Evolutionary conservation across 2,797 vertebrate genomes (phyloP).

Genomic region (Channa striata): DNA sequence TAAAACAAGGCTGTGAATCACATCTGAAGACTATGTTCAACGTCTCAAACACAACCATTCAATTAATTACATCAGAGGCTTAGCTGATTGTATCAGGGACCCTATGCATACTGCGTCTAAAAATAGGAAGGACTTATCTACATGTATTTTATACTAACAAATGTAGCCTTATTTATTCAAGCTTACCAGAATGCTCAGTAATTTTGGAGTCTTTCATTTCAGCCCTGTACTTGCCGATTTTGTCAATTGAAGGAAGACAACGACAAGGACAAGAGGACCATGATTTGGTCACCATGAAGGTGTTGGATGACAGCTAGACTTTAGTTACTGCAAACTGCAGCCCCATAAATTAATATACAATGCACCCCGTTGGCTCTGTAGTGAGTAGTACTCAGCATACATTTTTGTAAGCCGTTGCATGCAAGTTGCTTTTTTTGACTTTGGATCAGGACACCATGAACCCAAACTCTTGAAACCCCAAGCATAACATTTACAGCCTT

Average conservation of each 20-base stretch:
- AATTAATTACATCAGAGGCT: conserved; percentile 60
- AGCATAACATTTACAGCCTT: too few species aligned
- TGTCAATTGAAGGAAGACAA: not conserved
- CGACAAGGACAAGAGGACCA: not conserved
- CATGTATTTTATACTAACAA: conserved; percentile 22
- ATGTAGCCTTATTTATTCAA: conserved; percentile 4
- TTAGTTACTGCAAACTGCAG: not conserved
- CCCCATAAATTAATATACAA: not conserved
- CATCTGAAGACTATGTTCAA: conserved; percentile 16
- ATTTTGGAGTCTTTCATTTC: too few species aligned
- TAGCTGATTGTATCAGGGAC: conserved; percentile 48
- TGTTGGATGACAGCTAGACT: not conserved
- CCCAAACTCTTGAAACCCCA: not conserved
- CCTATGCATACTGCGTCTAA: conserved; percentile 41
- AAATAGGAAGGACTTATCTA: conserved; percentile 51
- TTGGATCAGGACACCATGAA: not conserved
- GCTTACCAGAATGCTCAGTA: too few species aligned
- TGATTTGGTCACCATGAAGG: not conserved
- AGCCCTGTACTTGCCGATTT: not conserved
- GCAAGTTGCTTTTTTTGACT: not conserved
- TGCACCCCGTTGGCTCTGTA: not conserved
- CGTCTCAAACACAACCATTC: conserved; percentile 19
- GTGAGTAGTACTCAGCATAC: not conserved
- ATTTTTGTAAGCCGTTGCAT: not conserved
- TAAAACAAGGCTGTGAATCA: conserved; percentile 9